Percentiles rank a stretch among this genome's conserved stretches.
These are phyloP conservation scores for Brachypalpus laphriformis DNA, from an alignment of 2,888 invertebrate genomes.

Conservation along the genomic window DNA sequence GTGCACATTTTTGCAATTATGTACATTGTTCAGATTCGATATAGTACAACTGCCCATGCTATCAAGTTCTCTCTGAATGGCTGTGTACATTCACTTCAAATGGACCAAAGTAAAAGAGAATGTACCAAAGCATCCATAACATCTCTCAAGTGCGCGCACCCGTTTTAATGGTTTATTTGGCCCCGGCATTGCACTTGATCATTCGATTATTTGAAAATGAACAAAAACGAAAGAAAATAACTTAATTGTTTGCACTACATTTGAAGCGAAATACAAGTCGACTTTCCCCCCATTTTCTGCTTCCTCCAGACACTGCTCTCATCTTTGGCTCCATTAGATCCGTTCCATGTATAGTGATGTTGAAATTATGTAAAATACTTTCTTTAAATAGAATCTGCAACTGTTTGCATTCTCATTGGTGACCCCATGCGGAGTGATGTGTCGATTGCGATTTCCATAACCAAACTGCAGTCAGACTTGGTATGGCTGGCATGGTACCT, in stretches of 20 bases:
- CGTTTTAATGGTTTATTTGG: conserved; percentile 17
- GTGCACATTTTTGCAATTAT: background rate
- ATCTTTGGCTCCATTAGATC: background rate
- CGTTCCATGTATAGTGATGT: background rate
- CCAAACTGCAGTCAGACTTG: background rate
- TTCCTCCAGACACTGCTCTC: background rate
- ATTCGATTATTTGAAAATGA: conserved; percentile 13
- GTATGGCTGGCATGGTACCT: background rate
- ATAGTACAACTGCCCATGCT: background rate
- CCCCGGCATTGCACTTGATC: conserved; percentile 29
- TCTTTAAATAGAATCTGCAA: conserved; percentile 34
- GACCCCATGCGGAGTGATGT: conserved; percentile 19
- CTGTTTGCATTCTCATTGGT: background rate
- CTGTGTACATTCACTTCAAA: conserved; percentile 7
- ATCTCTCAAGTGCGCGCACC: background rate
- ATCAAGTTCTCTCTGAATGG: background rate
- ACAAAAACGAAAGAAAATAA: conserved; percentile 3
- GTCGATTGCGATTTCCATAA: conserved; percentile 4
- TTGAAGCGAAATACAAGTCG: background rate
- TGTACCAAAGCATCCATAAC: background rate
- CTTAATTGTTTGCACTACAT: conserved; percentile 32
- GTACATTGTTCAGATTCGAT: background rate
- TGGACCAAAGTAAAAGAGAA: conserved; percentile 16
- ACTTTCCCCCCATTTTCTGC: background rate
- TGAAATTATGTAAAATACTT: background rate